Evolutionary conservation across 2,797 vertebrate species (phyloP), one percentile per base, ranked within the genome.

Genomic region (Neosalanx taihuensis): DNA sequence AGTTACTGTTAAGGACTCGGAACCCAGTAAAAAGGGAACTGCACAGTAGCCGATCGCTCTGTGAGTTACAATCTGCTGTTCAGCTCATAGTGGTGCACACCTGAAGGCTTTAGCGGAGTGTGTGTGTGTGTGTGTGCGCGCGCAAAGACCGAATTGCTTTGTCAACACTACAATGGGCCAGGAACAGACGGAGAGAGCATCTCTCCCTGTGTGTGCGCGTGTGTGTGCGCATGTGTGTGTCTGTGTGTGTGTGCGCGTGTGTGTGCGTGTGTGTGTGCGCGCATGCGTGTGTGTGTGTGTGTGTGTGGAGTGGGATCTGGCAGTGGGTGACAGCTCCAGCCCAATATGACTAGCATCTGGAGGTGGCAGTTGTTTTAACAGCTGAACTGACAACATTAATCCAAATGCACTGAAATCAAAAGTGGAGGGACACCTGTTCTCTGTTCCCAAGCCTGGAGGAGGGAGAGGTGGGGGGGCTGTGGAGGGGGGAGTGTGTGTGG

Each of bases 371-470:
- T 98, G 97, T 98, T 98, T 96, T 95, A 98, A 97, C 97, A 99
- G 97, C 97, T 98, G 97, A 99, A 95, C 96, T 98, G 97, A 98
- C 97, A 98, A 96, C 95, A 99, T 98, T 99, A 97, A 99, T 99
- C 97, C 94, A 93, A 96, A 97, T 95, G 95, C 96, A 97, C 95
- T 95, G 95, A 97, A 98, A 99, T 99, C 96, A 99, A 98, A 98
- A 96, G 90, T 92, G 93, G 95, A 93, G 87, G 94, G 97, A 97
- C 97, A 99, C 97, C 97, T 99, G 97, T 97, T 96, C 95, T 92
- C 94, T 94, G 94, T 95, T 96, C 92, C 93, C 92, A 95, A 95
- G 93, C 93, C 93, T 94, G 84, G 79, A 66, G 78, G 81, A 82
- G 86, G 81, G 83, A 59, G 80, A 74, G 79, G 73, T 5, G 29